Evolutionary conservation across 2,113 vertebrate species (phyloP), one percentile per base, ranked within the genome.

Genomic region (Amblyornis subalaris): DNA sequence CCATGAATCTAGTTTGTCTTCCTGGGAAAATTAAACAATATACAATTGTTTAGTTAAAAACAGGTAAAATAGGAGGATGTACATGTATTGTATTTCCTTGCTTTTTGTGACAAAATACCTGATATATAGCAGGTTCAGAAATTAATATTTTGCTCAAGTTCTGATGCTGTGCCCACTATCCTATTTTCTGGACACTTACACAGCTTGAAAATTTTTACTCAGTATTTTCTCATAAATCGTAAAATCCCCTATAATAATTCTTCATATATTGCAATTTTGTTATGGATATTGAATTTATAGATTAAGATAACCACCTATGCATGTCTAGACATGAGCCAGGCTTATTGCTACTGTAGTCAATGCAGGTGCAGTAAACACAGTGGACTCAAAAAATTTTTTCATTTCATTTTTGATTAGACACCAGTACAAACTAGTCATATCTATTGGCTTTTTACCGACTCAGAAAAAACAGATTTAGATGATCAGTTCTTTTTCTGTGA

Each of bases 41-140:
- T 48, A 54, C 15, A 19, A 61, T 51, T 65, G 15, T 36, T 80
- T 51, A 50, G 9, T 45, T 51, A 24, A 88, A 72, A 71, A 29
- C 12, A 2, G 0, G 33, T 5, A 29, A 14, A 69, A 13, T 8
- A 53, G 14, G 5, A 53, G 2, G 14, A 28, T 9, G 1, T 5
- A 40, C 0, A 1, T 42, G 2, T 66, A 10, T 21, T 47, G 4
- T 8, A 53, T 42, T 72, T 78, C 11, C 8, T 24, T 50, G 25
- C 2, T 42, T 76, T 73, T 70, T 87, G 20, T 51, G 14, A 31
- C 8, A 73, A 92, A 88, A 79, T 31, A 62, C 6, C 28, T 62
- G 18, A 12, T 16, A 78, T 47, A 10, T 26, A 50, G 26, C 2
- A 67, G 10, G 8, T 58, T 89, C 40, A 84, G 35, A 78, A 93